A percentile compares a stretch with the other conserved stretches of the same genome.
Conservation (phyloP, 1,140 invertebrate genomes). For the Plectus sambesii region DNA sequence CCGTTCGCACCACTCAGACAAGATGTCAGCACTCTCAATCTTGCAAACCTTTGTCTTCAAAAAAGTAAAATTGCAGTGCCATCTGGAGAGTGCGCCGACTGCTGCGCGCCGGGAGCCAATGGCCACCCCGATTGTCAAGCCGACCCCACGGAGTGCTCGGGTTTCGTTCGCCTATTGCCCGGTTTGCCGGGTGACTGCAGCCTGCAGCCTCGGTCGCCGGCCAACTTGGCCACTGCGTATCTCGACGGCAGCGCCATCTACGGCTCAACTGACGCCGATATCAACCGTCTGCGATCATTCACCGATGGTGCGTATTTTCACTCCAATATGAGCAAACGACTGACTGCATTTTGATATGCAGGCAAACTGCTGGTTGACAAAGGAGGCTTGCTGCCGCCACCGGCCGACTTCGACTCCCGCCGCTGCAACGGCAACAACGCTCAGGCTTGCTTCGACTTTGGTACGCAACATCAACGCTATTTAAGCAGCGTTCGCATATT, state of each 20-base stretch:
- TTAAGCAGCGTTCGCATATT: background rate
- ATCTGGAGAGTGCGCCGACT: too few relatives aligned
- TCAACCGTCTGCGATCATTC: constrained; percentile 51
- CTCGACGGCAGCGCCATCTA: constrained; percentile 74
- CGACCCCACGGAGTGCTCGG: too few relatives aligned
- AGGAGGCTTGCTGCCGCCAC: too few relatives aligned
- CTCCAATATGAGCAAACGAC: background rate
- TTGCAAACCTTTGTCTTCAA: too few relatives aligned
- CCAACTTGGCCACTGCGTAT: constrained; percentile 82
- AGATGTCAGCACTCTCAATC: too few relatives aligned
- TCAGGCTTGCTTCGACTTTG: background rate
- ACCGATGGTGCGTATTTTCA: constrained; percentile 47
- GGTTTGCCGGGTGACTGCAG: constrained; percentile 32
- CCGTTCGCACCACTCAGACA: too few relatives aligned
- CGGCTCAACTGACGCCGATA: constrained; percentile 56
- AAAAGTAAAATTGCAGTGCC: too few relatives aligned
- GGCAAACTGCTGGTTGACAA: too few relatives aligned
- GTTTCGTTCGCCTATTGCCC: constrained; percentile 29
- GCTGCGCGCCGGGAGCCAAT: too few relatives aligned
- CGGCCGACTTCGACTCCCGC: background rate
- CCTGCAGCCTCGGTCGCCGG: constrained; percentile 70
- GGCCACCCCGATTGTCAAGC: too few relatives aligned
- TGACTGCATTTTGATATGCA: constrained; percentile 21
- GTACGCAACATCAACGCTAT: background rate
- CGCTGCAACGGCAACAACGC: background rate